These are phyloP conservation scores for pig (Sus scrofa) DNA, from an alignment of 2,113 vertebrate species.

Conservation along the genomic window DNA sequence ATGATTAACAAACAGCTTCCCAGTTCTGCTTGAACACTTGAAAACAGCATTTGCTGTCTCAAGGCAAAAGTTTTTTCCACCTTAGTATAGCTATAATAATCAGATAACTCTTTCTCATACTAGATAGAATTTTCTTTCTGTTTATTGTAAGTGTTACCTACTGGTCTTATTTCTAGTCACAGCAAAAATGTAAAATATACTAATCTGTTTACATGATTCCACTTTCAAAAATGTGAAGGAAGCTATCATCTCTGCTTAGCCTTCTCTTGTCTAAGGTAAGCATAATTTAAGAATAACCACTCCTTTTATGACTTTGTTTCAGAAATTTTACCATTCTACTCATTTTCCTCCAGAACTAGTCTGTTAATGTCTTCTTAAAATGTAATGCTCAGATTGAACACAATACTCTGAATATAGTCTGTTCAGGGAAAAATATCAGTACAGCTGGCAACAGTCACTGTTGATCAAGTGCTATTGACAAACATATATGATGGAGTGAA, in stretches of 20 bases:
- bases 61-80: neutral
- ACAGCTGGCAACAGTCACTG: neutral
- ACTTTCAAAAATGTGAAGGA: neutral
- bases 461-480: neutral
- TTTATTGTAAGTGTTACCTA: neutral
- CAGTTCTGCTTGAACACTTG: neutral
- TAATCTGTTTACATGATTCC: neutral
- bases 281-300: neutral
- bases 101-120: neutral
- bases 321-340: neutral
- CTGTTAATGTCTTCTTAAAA: constrained; percentile 39
- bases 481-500: neutral
- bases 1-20: neutral
- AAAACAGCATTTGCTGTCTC: neutral
- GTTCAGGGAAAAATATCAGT: neutral
- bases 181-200: neutral
- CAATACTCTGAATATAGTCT: neutral
- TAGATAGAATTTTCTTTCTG: neutral
- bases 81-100: neutral
- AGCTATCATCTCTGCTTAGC: neutral
- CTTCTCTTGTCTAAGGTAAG: neutral
- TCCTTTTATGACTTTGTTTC: neutral
- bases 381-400: neutral
- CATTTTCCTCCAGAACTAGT: neutral
- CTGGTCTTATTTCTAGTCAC: neutral